Evolutionary conservation across 2,113 vertebrate species (phyloP).

Genomic region (Lamprologus lemairii): DNA sequence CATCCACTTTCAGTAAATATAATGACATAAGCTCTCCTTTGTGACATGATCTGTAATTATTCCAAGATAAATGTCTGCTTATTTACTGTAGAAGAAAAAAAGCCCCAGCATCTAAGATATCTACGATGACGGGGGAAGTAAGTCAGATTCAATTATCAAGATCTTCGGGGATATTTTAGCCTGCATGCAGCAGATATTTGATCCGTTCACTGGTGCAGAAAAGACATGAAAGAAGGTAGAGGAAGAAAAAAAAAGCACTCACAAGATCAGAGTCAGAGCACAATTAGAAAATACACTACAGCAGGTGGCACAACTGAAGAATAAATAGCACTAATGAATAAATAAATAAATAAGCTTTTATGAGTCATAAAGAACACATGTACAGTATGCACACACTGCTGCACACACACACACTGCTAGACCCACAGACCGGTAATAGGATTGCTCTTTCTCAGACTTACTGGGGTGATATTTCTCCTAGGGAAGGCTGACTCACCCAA

Average conservation of each 20-base stretch:
- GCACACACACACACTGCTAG: background rate
- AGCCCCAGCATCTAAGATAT: background rate
- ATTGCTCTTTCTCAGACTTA: slow-evolving; percentile 29
- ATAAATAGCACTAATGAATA: background rate
- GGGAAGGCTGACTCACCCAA: slow-evolving; percentile 43
- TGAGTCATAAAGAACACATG: slow-evolving; percentile 9
- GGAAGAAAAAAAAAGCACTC: background rate
- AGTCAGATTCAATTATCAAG: background rate
- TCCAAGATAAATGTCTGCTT: background rate
- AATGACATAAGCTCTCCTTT: background rate
- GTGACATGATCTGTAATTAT: background rate
- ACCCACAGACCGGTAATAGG: slow-evolving; percentile 17
- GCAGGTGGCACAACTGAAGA: background rate
- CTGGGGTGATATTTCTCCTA: slow-evolving; percentile 50
- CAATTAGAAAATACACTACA: background rate
- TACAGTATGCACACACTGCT: background rate
- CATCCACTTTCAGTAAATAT: background rate
- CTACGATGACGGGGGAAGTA: too few relatives aligned
- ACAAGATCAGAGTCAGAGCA: background rate
- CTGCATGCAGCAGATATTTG: background rate
- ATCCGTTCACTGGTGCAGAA: background rate
- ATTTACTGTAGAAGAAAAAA: background rate
- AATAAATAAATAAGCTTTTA: background rate
- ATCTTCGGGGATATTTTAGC: background rate
- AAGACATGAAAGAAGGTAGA: background rate